phyloP scores from a whole-genome alignment of 1,140 invertebrate species.

The Trichonephila clavata region DNA sequence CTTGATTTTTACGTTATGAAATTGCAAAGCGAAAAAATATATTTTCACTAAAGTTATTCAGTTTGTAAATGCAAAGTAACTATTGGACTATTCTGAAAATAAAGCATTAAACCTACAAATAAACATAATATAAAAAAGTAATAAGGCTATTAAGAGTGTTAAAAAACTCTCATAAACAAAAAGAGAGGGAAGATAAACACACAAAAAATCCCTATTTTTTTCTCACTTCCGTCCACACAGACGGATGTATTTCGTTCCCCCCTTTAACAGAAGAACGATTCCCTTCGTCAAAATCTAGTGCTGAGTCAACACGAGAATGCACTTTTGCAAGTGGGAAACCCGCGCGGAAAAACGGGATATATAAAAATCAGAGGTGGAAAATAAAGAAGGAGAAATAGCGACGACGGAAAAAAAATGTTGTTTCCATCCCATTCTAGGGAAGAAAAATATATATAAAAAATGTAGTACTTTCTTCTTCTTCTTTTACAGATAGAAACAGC shows the following conservation, averaged over 20 bases:
- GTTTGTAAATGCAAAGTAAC: no score
- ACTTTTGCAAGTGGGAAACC: slow-evolving; percentile 31
- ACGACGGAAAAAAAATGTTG: slow-evolving; percentile 34
- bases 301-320: slow-evolving; percentile 66
- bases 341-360: slow-evolving; percentile 28
- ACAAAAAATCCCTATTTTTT: neutral
- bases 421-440: slow-evolving; percentile 30
- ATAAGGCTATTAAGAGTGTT: no score
- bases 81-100: no score
- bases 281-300: neutral
- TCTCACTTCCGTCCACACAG: neutral
- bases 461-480: neutral
- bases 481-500: neutral
- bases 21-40: no score
- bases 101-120: no score
- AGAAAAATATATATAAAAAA: neutral
- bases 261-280: neutral
- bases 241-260: neutral
- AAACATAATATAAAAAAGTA: no score
- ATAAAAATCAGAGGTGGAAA: slow-evolving; percentile 31
- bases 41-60: no score
- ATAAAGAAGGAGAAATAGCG: neutral
- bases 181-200: no score
- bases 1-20: no score
- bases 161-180: no score